phyloP scores from a whole-genome alignment of 2,113 vertebrate genomes.

The Muscicapa adusta region DNA sequence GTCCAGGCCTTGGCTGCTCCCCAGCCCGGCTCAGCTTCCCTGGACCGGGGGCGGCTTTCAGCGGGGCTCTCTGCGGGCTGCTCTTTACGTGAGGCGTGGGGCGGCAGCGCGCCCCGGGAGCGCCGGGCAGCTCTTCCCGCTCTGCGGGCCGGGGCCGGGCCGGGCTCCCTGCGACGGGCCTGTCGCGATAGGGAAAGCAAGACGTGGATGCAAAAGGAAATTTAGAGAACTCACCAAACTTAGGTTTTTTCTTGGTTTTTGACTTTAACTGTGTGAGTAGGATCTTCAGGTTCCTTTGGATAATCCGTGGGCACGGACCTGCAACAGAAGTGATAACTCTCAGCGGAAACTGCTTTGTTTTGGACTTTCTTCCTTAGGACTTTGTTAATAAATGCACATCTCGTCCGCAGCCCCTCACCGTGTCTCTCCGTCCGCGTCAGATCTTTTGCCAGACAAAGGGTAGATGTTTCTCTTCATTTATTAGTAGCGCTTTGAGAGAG shows the following conservation, averaged over 20 bases:
- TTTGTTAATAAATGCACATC: slow-evolving; percentile 51
- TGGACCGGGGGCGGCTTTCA: neutral
- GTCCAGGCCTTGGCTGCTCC: neutral
- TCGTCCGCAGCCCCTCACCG: neutral
- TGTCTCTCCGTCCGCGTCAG: neutral
- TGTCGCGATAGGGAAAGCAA: neutral
- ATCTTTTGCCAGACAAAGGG: slow-evolving; percentile 4
- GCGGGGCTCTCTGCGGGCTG: neutral
- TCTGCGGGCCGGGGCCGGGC: neutral
- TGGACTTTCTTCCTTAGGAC: slow-evolving; percentile 22
- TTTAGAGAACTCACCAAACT: slow-evolving; percentile 66
- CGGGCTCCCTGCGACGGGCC: slow-evolving; percentile 9
- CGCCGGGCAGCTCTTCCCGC: neutral
- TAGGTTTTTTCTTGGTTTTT: slow-evolving; percentile 70
- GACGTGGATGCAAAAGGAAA: slow-evolving; percentile 26
- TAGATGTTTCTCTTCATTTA: slow-evolving; percentile 4
- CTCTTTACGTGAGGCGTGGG: neutral
- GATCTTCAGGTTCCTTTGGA: slow-evolving; percentile 63
- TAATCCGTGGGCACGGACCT: slow-evolving; percentile 62
- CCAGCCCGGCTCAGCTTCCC: neutral
- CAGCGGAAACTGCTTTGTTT: slow-evolving; percentile 55
- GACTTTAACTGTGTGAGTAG: slow-evolving; percentile 66
- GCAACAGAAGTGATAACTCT: slow-evolving; percentile 71
- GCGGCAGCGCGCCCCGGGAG: neutral
- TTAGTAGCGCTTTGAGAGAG: neutral